These are phyloP conservation scores for Trichechus manatus DNA, from an alignment of 2,113 vertebrate genomes.

Conservation along the genomic window DNA sequence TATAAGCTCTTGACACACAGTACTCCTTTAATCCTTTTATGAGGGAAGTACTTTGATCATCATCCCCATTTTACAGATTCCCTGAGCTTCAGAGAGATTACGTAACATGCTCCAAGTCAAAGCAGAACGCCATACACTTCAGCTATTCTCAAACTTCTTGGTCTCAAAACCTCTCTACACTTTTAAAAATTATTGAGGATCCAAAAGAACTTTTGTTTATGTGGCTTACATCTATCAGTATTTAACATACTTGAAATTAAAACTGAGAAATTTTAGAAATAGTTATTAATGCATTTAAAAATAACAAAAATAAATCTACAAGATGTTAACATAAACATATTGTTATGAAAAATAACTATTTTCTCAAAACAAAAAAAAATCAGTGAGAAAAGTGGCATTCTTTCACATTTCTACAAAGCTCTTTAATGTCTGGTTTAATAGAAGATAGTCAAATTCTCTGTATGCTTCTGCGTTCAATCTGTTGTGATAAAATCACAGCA, in stretches of 20 bases:
- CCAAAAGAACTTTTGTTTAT: background rate
- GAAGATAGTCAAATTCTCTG: background rate
- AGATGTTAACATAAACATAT: background rate
- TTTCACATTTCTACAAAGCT: background rate
- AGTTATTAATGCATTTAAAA: background rate
- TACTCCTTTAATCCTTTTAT: conserved; percentile 16
- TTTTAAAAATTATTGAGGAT: background rate
- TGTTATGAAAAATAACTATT: background rate
- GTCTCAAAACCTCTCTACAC: background rate
- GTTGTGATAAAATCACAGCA: background rate
- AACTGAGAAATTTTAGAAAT: conserved; percentile 19
- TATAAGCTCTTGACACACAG: background rate
- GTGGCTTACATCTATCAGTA: background rate
- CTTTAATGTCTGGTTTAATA: background rate
- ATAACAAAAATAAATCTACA: background rate
- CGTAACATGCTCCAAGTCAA: background rate
- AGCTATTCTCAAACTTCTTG: background rate
- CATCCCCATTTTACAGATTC: background rate
- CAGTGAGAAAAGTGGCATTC: background rate
- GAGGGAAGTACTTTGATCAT: conserved; percentile 3
- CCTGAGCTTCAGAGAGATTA: conserved; percentile 2
- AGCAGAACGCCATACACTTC: background rate
- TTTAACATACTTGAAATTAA: background rate
- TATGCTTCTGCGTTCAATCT: background rate
- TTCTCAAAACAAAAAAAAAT: background rate